Conservation (phyloP, 2,888 invertebrate genomes). For the Megalurothrips usitatus region DNA sequence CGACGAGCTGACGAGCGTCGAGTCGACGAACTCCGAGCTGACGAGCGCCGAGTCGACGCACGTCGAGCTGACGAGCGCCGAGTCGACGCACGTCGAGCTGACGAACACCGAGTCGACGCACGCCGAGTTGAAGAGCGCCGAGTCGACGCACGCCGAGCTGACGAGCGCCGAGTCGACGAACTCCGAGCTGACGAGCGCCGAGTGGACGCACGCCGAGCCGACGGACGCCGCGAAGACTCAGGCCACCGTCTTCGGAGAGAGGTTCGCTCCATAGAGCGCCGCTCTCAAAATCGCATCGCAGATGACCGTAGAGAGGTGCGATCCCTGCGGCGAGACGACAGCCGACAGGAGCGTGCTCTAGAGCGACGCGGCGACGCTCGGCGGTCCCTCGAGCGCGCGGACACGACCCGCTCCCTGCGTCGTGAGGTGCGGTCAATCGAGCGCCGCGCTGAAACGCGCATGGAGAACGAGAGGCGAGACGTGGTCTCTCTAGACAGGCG, state of each 20-base stretch:
- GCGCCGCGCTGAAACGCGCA: neutral
- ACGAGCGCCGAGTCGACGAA: neutral
- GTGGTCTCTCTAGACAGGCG: neutral
- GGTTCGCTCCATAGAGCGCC: neutral
- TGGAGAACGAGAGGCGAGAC: neutral
- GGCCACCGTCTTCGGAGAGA: neutral
- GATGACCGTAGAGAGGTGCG: neutral
- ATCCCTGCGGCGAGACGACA: neutral
- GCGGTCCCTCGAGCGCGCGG: neutral
- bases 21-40: neutral
- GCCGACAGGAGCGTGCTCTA: neutral
- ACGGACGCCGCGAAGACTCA: neutral
- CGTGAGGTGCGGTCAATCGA: neutral
- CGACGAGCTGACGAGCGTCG: neutral
- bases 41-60: neutral
- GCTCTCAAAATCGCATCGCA: neutral
- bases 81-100: neutral
- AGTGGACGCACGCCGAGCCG: neutral
- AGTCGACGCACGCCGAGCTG: neutral
- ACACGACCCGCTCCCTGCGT: neutral
- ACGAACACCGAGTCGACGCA: conserved; percentile 8
- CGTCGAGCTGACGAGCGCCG: neutral
- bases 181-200: neutral
- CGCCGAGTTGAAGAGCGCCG: neutral
- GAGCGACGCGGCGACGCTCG: neutral